These are phyloP conservation scores for Pseudocheirus occidentalis DNA, from an alignment of 2,797 vertebrate species.

Conservation along the genomic window DNA sequence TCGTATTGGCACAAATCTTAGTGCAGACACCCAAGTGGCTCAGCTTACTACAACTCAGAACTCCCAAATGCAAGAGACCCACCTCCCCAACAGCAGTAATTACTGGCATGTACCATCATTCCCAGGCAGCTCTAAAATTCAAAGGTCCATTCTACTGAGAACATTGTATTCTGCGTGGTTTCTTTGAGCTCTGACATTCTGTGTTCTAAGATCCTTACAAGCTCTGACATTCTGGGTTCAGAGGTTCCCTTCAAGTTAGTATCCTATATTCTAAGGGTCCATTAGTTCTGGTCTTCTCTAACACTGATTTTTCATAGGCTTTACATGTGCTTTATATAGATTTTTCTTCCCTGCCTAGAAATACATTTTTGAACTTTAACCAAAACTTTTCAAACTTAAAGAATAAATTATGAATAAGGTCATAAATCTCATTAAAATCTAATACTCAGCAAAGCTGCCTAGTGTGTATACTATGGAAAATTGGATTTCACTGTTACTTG, in stretches of 20 bases:
- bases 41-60: not conserved
- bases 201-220: not conserved
- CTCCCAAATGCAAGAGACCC: not conserved
- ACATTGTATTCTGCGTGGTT: not conserved
- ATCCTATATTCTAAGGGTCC: not conserved
- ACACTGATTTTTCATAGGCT: not conserved
- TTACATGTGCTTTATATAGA: not conserved
- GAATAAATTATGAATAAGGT: conserved; percentile 77
- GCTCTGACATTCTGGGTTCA: not conserved
- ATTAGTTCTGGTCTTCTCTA: not conserved
- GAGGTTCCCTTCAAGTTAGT: not conserved
- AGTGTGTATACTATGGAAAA: conserved; percentile 75
- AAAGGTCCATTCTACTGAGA: not conserved
- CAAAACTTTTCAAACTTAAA: conserved; percentile 61
- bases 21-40: not conserved
- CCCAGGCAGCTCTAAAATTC: not conserved
- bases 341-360: conserved; percentile 59
- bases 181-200: not conserved
- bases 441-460: conserved; percentile 75
- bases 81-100: not conserved
- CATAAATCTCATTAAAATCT: conserved; percentile 80
- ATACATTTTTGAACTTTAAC: conserved; percentile 67
- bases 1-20: not conserved
- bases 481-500: conserved; percentile 72
- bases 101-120: not conserved